A percentile compares a stretch with the other conserved stretches of the same genome.
These are phyloP conservation scores for Callosobruchus maculatus DNA, from an alignment of 2,888 invertebrate genomes.

Conservation along the genomic window DNA sequence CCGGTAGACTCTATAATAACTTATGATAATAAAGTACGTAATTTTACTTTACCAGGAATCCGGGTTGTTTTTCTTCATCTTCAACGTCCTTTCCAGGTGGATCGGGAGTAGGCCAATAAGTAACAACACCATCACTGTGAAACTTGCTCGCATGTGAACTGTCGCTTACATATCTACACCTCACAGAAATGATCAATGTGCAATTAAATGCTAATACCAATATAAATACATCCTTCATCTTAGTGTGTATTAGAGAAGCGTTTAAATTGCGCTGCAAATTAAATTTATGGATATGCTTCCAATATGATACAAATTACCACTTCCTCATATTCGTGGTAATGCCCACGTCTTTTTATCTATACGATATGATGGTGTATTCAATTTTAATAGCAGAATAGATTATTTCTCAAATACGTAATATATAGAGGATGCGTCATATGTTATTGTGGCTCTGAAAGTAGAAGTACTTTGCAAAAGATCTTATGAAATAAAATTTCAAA, in stretches of 20 bases:
- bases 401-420: too few species aligned
- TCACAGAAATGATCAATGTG: background rate
- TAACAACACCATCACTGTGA: slow-evolving; percentile 40
- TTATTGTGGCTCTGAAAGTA: too few species aligned
- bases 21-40: too few species aligned
- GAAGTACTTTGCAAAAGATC: too few species aligned
- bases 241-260: background rate
- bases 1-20: too few species aligned
- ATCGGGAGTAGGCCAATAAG: slow-evolving; percentile 32
- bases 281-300: too few species aligned
- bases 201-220: background rate
- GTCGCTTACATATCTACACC: slow-evolving; percentile 15
- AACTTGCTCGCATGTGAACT: slow-evolving; percentile 11
- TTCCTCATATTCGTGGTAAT: background rate
- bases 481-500: too few species aligned
- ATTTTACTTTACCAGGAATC: slow-evolving; percentile 38
- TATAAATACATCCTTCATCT: background rate
- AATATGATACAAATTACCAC: background rate
- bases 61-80: slow-evolving; percentile 32
- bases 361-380: background rate
- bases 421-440: too few species aligned
- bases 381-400: background rate
- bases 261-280: background rate
- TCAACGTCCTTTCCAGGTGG: slow-evolving; percentile 10
- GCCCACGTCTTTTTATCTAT: background rate